Conservation (phyloP, 2,888 invertebrate genomes). For the Phyto melanocephala region DNA sequence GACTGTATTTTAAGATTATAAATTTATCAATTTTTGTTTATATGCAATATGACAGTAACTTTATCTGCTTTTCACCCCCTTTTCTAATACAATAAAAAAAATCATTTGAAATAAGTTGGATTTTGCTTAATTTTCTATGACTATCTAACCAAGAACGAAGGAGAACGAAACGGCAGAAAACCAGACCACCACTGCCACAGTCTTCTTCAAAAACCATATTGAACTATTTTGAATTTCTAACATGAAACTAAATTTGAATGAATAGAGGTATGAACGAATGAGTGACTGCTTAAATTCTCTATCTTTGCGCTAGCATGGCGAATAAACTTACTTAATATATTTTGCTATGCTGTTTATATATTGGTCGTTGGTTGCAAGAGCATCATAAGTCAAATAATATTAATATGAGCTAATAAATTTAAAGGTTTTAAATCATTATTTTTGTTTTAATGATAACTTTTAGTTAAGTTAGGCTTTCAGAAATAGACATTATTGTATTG, state of each 20-base stretch:
- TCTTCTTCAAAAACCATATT: background rate
- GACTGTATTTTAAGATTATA: slow-evolving; percentile 41
- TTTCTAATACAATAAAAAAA: background rate
- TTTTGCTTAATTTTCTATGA: slow-evolving; percentile 12
- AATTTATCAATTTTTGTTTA: slow-evolving; percentile 26
- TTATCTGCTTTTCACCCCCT: background rate
- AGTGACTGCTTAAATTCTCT: background rate
- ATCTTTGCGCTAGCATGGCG: background rate
- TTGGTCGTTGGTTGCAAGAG: too few species aligned
- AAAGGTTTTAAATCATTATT: too few species aligned
- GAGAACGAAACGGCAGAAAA: background rate
- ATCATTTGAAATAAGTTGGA: background rate
- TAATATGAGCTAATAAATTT: too few species aligned
- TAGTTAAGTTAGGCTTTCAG: too few species aligned
- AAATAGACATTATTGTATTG: too few species aligned
- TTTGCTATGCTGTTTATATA: too few species aligned
- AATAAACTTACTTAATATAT: too few species aligned
- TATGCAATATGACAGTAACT: background rate
- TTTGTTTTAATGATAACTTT: too few species aligned
- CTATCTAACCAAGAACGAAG: background rate
- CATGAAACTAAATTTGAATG: background rate
- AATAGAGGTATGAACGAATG: background rate
- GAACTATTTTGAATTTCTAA: slow-evolving; percentile 12
- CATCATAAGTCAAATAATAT: too few species aligned
- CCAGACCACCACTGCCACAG: background rate